Evolutionary conservation across 2,113 vertebrate genomes (phyloP), one percentile per base, ranked within the genome.

Genomic region (Fregetta grallaria): DNA sequence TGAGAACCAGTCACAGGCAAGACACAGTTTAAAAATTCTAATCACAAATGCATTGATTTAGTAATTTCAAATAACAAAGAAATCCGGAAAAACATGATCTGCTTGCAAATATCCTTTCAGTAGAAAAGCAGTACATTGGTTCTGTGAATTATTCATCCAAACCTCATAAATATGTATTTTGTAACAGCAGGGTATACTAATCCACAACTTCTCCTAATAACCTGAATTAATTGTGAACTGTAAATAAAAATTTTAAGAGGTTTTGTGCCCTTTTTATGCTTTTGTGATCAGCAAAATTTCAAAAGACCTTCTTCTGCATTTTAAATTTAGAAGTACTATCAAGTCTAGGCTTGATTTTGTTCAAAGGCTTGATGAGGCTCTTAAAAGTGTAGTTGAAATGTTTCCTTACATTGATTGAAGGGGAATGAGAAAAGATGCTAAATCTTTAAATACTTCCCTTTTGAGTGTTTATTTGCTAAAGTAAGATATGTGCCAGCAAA

Each of bases 131-230:
- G 11, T 50, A 63, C 34, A 76, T 44, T 47, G 30, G 4, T 76
- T 68, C 55, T 72, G 38, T 92, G 86, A 96, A 91, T 94, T 92
- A 92, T 92, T 96, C 38, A 94, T 94, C 53, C 30, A 92, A 50
- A 50, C 18, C 22, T 91, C 58, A 95, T 94, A 95, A 97, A 95
- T 95, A 91, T 85, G 70, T 38, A 94, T 87, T 85, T 93, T 68
- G 23, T 65, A 92, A 50, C 58, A 89, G 89, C 49, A 73, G 74
- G 32, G 12, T 85, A 62, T 44, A 76, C 36, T 89, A 90, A 95
- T 90, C 59, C 58, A 79, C 59, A 91, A 55, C 49, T 70, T 95
- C 18, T 34, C 23, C 32, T 78, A 92, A 94, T 68, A 95, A 52
- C 20, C 6, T 82, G 74, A 96, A 79, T 85, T 85, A 92, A 95